A percentile compares a stretch with the other conserved stretches of the same genome.
These are phyloP conservation scores for Pammene aurita DNA, from an alignment of 2,888 invertebrate genomes.

Conservation along the genomic window DNA sequence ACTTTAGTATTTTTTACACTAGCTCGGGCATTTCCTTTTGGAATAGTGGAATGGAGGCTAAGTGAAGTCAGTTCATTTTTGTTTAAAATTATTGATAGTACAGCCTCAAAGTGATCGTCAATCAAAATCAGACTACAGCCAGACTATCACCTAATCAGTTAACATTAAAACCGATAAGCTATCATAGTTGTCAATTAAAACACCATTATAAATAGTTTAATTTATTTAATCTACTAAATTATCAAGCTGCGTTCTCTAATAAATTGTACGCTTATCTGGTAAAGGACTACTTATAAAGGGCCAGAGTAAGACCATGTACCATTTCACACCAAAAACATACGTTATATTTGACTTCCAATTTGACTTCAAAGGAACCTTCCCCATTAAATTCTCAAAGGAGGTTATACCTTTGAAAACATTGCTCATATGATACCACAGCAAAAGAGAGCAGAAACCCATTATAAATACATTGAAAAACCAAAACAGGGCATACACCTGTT, in stretches of 20 bases:
- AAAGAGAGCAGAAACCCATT: slow-evolving; percentile 52
- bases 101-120: background rate
- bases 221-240: background rate
- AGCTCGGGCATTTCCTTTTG: too few species aligned
- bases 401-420: slow-evolving; percentile 81
- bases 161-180: slow-evolving; percentile 6
- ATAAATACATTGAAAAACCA: slow-evolving; percentile 56
- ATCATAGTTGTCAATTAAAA: slow-evolving; percentile 5
- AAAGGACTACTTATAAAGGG: slow-evolving; percentile 1
- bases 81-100: background rate
- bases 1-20: too few species aligned
- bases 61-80: too few species aligned
- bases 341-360: slow-evolving; percentile 87
- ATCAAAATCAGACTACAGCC: background rate
- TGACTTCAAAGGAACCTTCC: slow-evolving; percentile 72
- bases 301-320: slow-evolving; percentile 3
- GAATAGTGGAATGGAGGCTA: too few species aligned
- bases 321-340: slow-evolving; percentile 4
- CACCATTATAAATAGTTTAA: slow-evolving; percentile 18
- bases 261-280: slow-evolving; percentile 10
- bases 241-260: slow-evolving; percentile 12
- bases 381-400: slow-evolving; percentile 67
- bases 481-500: slow-evolving; percentile 59
- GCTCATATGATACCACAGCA: slow-evolving; percentile 67
- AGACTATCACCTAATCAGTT: slow-evolving; percentile 6